Base-by-base conservation (phyloP, 2,888 invertebrate species). In the Lasius fuliginosus region DNA sequence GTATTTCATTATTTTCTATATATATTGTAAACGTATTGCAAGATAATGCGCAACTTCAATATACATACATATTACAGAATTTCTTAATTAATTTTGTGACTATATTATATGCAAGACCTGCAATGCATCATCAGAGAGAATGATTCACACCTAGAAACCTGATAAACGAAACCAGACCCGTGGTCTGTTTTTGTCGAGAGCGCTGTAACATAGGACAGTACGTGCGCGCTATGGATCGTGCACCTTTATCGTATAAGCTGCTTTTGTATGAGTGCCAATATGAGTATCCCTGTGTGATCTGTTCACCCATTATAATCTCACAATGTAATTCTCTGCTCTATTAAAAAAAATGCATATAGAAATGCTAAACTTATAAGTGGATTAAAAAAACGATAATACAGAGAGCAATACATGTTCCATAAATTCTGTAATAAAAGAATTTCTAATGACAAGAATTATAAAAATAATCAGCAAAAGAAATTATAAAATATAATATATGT, bases 101-200 rank as follows among this genome's bases (percentile, higher is more conserved):
- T 77, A 9, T 40, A 58, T 11, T n/a, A n/a, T n/a, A 23, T n/a
- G 64, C 23, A 53, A 23, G 11, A 64, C 30, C 23, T 64, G 69
- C 40, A 49, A 46, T 30, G 53, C 53, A 69, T 81, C 69, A 69
- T 53, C 69, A 49, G 23, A 81, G 27, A 60, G n/a, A 53, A 69
- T 82, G 12, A 5, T 53, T 68, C 15, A 11, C 30, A 23, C 12
- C 23, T 27, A 62, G 15, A 49, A 69, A 75, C 33, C 12, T 68
- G 56, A 69, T 69, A 56, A 62, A 62, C 23, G 30, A 60, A 83
- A 62, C 42, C 81, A 81, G 81, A 77, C 9, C 49, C 30, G 65
- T 67, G 49, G 62, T 36, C 60, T 79, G 60, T 46, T 82, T 76
- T 53, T 53, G 82, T 40, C 67, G 42, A 46, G 33, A 67, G 46